Evolutionary conservation across 2,797 vertebrate species (phyloP).

Genomic region (Sylvilagus floridanus): DNA sequence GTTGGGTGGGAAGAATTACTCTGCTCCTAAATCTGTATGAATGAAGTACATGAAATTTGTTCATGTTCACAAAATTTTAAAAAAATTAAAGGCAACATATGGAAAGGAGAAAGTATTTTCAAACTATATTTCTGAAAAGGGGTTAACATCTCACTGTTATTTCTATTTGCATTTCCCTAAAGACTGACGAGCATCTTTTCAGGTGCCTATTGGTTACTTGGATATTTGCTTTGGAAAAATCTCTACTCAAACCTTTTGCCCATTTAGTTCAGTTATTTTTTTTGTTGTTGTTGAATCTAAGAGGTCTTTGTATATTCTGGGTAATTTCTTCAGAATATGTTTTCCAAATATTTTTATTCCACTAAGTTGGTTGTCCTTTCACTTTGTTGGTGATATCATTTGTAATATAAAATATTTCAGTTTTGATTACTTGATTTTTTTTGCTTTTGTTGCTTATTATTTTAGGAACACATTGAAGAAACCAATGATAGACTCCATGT

Average conservation of each 20-base stretch:
- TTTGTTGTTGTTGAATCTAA: background rate
- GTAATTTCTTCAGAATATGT: background rate
- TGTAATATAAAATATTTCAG: background rate
- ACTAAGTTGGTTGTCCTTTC: background rate
- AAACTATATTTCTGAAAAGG: background rate
- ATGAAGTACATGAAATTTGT: too few species aligned
- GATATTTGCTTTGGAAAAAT: too few species aligned
- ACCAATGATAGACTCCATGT: background rate
- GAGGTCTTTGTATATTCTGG: background rate
- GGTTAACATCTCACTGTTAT: background rate
- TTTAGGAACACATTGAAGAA: background rate
- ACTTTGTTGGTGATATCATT: background rate
- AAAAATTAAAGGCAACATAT: background rate
- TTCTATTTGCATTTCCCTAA: too few species aligned
- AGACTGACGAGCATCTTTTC: too few species aligned
- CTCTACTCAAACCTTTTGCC: background rate
- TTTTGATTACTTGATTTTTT: background rate
- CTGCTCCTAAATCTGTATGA: too few species aligned
- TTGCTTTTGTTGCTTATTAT: background rate
- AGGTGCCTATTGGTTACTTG: too few species aligned
- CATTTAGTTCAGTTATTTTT: background rate
- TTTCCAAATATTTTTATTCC: slow-evolving; percentile 6
- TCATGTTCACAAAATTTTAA: too few species aligned
- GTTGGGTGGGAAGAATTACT: too few species aligned
- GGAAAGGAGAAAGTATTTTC: background rate